phyloP scores from a whole-genome alignment of 2,888 invertebrate genomes.

The Ichneumoninae sp. region DNA sequence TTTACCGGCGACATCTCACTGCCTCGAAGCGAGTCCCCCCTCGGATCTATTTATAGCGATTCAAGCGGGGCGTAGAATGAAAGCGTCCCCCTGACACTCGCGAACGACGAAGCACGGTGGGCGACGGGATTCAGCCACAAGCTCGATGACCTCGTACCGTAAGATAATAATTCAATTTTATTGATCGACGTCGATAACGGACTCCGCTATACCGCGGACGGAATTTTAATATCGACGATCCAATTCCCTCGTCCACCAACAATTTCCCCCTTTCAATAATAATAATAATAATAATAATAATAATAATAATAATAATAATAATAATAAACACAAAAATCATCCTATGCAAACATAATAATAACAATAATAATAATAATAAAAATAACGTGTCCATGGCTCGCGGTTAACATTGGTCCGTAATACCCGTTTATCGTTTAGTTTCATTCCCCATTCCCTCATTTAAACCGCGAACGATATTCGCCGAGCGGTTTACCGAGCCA shows the following conservation, averaged over 20 bases:
- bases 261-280: background rate
- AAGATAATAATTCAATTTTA: slow-evolving; percentile 66
- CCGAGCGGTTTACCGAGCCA: background rate
- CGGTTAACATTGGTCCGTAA: slow-evolving; percentile 18
- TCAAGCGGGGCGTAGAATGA: slow-evolving; percentile 42
- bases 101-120: slow-evolving; percentile 26
- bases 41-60: slow-evolving; percentile 5
- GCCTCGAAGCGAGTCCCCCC: background rate
- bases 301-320: background rate
- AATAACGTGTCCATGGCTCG: background rate
- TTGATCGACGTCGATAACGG: slow-evolving; percentile 64
- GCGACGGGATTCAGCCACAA: slow-evolving; percentile 43
- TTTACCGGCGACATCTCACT: background rate
- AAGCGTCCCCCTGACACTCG: slow-evolving; percentile 19
- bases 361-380: background rate
- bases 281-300: background rate
- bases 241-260: background rate
- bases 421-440: slow-evolving; percentile 16
- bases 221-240: slow-evolving; percentile 5
- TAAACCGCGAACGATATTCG: slow-evolving; percentile 17
- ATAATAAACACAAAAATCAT: background rate
- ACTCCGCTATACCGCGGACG: background rate
- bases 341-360: background rate
- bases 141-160: slow-evolving; percentile 66
- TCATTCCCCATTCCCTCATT: background rate